Evolutionary conservation across 2,797 vertebrate genomes (phyloP).

Genomic region (Girardinus metallicus): DNA sequence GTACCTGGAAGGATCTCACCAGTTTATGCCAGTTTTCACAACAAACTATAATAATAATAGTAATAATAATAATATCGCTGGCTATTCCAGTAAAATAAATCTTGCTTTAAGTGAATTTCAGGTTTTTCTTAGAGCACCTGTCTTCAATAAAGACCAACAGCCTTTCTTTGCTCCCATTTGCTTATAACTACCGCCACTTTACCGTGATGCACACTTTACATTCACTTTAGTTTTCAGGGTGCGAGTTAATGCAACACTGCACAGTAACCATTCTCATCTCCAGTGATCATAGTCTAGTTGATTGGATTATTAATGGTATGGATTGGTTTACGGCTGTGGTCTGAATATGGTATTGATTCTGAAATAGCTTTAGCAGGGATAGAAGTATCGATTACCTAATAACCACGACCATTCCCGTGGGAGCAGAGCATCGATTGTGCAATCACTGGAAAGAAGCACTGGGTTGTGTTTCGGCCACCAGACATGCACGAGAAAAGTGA

Average conservation of each 20-base stretch:
- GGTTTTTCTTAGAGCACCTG: background rate
- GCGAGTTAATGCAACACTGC: conserved; percentile 24
- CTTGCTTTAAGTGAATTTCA: background rate
- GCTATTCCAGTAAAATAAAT: background rate
- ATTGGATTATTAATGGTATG: conserved; percentile 58
- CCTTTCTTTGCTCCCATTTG: background rate
- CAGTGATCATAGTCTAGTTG: conserved; percentile 42
- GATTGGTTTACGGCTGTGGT: conserved; percentile 52
- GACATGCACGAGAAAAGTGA: conserved; percentile 1
- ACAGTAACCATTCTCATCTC: conserved; percentile 30
- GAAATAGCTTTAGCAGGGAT: conserved; percentile 59
- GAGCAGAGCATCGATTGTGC: conserved; percentile 56
- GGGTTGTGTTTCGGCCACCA: conserved; percentile 10
- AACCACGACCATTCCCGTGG: conserved; percentile 45
- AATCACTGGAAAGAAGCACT: conserved; percentile 41
- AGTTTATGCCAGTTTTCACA: too few relatives aligned
- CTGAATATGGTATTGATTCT: conserved; percentile 61
- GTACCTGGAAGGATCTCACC: too few relatives aligned
- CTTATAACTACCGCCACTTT: background rate
- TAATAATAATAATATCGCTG: background rate
- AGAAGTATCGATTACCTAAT: conserved; percentile 65
- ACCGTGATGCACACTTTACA: conserved; percentile 3
- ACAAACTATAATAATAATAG: too few relatives aligned
- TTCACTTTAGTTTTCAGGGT: conserved; percentile 16
- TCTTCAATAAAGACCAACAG: background rate